These are phyloP conservation scores for Loxodonta africana DNA, from an alignment of 2,113 vertebrate genomes.

Conservation along the genomic window DNA sequence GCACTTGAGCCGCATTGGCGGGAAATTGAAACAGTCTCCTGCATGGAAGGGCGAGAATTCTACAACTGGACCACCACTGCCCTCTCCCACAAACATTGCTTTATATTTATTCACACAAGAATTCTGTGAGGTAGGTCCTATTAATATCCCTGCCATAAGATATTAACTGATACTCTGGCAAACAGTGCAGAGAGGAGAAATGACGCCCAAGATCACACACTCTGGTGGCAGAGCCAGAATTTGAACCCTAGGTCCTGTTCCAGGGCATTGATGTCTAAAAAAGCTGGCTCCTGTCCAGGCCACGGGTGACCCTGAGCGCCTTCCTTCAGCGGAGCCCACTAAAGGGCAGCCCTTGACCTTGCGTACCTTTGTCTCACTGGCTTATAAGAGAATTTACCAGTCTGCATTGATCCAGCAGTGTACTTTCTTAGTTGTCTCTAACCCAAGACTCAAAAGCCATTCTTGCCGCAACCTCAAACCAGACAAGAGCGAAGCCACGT, in stretches of 20 bases:
- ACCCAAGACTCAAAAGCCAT: neutral
- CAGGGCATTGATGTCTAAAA: neutral
- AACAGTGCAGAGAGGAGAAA: rapidly evolving
- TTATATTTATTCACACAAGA: neutral
- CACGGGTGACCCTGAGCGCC: neutral
- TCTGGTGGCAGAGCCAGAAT: neutral
- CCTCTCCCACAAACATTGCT: neutral
- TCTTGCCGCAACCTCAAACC: neutral
- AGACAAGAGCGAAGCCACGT: neutral
- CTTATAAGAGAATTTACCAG: neutral
- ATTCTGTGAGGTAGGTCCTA: neutral
- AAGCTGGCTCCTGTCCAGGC: neutral
- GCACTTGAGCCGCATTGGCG: neutral
- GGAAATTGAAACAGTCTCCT: neutral
- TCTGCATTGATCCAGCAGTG: neutral
- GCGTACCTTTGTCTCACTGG: neutral
- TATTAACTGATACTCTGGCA: neutral
- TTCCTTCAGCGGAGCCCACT: neutral
- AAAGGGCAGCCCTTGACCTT: neutral
- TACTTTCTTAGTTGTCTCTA: neutral
- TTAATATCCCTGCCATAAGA: neutral
- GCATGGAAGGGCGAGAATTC: neutral
- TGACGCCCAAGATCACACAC: neutral
- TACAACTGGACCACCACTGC: neutral
- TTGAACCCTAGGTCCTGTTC: too few species aligned